phyloP scores from a whole-genome alignment of 2,888 invertebrate genomes.

The Apotomis capreana region DNA sequence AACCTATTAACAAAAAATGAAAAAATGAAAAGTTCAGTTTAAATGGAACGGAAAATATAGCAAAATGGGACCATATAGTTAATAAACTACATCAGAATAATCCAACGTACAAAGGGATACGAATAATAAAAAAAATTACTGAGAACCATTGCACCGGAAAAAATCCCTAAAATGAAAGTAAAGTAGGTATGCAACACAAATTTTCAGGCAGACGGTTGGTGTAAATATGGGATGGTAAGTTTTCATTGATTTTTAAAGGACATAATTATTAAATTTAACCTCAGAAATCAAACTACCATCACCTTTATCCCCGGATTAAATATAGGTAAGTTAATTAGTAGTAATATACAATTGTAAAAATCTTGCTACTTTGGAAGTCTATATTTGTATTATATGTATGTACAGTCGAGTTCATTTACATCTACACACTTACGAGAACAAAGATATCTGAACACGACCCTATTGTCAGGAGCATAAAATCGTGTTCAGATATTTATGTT shows the following conservation, averaged over 20 bases:
- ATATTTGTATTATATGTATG: too few species aligned
- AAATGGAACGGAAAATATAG: conserved; percentile 37
- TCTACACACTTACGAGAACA: too few species aligned
- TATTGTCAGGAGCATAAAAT: too few species aligned
- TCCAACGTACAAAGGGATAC: conserved; percentile 46
- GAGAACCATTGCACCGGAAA: conserved; percentile 46
- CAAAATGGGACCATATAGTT: conserved; percentile 50
- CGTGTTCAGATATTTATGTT: too few species aligned
- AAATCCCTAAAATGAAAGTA: conserved; percentile 48
- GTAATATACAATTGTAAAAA: too few species aligned
- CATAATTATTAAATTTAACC: too few species aligned
- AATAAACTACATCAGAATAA: conserved; percentile 42
- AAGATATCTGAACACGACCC: too few species aligned
- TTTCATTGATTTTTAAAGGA: neutral
- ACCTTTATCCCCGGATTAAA: too few species aligned
- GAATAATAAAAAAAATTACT: conserved; percentile 48
- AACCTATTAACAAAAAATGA: conserved; percentile 40
- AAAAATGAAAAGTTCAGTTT: conserved; percentile 42
- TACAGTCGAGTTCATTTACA: too few species aligned
- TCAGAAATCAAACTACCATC: neutral
- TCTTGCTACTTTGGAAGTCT: too few species aligned
- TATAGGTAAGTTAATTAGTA: too few species aligned
- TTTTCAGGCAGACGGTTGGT: conserved; percentile 51
- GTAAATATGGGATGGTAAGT: conserved; percentile 49
- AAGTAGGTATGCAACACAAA: conserved; percentile 47